Evolutionary conservation across 2,888 invertebrate genomes (phyloP), one percentile per base, ranked within the genome.

Genomic region (Hypena proboscidalis): DNA sequence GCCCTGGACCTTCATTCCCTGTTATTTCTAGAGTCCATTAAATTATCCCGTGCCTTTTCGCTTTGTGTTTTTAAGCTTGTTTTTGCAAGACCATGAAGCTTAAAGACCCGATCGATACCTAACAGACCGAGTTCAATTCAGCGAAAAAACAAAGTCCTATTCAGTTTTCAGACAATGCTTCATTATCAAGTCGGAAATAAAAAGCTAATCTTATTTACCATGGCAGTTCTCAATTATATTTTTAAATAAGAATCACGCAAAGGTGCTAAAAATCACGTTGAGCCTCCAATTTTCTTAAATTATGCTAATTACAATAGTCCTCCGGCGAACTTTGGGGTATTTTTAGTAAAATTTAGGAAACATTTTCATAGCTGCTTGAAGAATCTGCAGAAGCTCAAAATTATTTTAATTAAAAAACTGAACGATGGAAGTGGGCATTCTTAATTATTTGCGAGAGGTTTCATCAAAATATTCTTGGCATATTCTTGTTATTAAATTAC

Each of bases 341-440:
- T 56, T 64, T 51, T 55, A 49, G 42, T 47, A 56, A 63, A 45
- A 55, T 68, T 61, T 53, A 56, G 39, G 50, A 48, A 70, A 62
- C 56, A 69, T 59, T 66, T 65, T 66, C 63, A 57, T 57, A 56
- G 43, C 53, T 60, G 43, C 52, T 47, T 45, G 30, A 62, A 62
- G 62, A 73, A 69, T 68, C 74, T 69, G 35, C 39, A 56, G 38
- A 46, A 58, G 42, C 57, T 56, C 44, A 41, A 65, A 71, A 74
- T 70, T 72, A 67, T 68, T 75, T 75, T 71, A 74, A 75, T 73
- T 75, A 69, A 74, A 58, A 77, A 72, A 64, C 35, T 48, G 41
- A 40, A 42, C 51, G 56, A 62, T 57, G 54, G 46, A 57, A 51
- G 35, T 54, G 44, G 45, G 40, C 43, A 56, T 67, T 65, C 60